Evolutionary conservation across 53 echinoderm and acorn worm species (phyloP).

Genomic region (Echinometra lucunter): DNA sequence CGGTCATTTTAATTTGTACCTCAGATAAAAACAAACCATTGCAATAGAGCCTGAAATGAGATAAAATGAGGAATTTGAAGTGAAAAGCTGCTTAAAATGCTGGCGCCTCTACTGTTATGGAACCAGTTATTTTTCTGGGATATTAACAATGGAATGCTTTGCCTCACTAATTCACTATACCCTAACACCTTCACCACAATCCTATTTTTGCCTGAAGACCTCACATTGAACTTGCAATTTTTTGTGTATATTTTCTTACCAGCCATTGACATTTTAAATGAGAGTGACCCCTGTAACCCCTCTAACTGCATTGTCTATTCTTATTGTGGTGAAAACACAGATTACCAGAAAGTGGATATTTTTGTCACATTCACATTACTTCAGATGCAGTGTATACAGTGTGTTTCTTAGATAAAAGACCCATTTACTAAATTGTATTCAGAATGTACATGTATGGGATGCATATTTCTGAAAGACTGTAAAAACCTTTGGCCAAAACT

Average conservation of each 20-base stretch:
- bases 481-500: too few species aligned
- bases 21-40: not conserved
- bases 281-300: slow-evolving; percentile 46
- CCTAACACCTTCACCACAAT: slow-evolving; percentile 17
- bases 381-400: too few species aligned
- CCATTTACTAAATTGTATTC: too few species aligned
- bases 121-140: slow-evolving; percentile 56
- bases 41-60: not conserved
- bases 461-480: too few species aligned
- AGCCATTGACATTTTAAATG: not conserved
- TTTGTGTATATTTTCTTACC: slow-evolving; percentile 21
- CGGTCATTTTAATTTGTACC: not conserved
- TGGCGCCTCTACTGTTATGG: not conserved
- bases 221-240: slow-evolving; percentile 33
- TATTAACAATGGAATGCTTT: slow-evolving; percentile 34
- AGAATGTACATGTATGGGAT: too few species aligned
- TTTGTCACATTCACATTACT: not conserved
- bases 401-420: too few species aligned
- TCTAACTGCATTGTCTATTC: not conserved
- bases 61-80: not conserved
- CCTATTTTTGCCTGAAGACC: slow-evolving; percentile 16
- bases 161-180: not conserved
- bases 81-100: slow-evolving; percentile 6
- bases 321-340: not conserved
- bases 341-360: not conserved